Evolutionary conservation across 2,888 invertebrate species (phyloP).

Genomic region (Bursaphelenchus okinawaensis): DNA sequence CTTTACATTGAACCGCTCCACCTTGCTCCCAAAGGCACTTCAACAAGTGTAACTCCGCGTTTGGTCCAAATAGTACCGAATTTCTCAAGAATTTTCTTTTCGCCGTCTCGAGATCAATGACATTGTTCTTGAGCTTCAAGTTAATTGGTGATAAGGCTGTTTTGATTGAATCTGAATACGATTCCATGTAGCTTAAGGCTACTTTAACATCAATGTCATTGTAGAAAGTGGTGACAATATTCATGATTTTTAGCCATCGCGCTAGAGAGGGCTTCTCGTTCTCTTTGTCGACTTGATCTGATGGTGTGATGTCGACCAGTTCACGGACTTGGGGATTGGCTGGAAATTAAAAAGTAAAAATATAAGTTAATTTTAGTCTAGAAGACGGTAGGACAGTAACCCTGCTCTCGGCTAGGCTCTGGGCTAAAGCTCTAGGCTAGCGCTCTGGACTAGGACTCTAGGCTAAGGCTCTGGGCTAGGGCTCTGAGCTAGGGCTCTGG

Average conservation of each 20-base stretch:
- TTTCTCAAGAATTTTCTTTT: background rate
- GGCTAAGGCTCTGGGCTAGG: too few species aligned
- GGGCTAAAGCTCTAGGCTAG: too few species aligned
- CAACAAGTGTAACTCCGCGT: background rate
- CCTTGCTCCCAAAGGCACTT: background rate
- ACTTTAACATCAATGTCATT: background rate
- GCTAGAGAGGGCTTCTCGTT: background rate
- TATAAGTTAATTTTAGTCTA: too few species aligned
- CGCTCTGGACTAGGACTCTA: too few species aligned
- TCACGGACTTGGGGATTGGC: background rate
- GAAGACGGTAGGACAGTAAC: too few species aligned
- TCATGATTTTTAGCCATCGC: background rate
- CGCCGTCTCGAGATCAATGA: background rate
- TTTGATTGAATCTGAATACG: background rate
- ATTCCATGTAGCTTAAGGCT: background rate
- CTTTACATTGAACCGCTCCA: background rate
- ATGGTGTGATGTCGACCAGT: background rate
- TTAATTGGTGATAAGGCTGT: background rate
- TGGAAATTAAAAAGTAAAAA: too few species aligned
- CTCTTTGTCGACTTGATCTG: background rate
- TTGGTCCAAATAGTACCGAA: background rate
- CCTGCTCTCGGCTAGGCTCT: too few species aligned
- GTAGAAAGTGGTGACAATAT: background rate
- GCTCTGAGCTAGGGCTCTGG: too few species aligned
- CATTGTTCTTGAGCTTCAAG: background rate